A percentile compares a stretch with the other conserved stretches of the same genome.
Evolutionary conservation across 1,140 invertebrate genomes (phyloP).

Genomic region (Harpegnathos saltator): DNA sequence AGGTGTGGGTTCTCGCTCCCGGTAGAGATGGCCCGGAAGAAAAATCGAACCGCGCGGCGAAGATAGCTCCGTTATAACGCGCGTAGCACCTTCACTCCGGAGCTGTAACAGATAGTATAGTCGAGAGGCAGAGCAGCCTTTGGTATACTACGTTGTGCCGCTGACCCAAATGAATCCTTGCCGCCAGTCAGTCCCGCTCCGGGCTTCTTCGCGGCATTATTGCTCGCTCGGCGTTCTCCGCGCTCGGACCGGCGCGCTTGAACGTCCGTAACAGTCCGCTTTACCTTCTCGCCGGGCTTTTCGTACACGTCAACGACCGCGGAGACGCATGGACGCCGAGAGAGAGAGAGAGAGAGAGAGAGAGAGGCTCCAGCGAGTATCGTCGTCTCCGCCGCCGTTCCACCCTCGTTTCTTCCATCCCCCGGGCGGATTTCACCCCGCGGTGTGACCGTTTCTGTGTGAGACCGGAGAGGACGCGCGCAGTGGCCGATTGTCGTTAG

Average conservation of each 20-base stretch:
- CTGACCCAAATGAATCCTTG: slow-evolving; percentile 82
- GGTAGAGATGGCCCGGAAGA: slow-evolving; percentile 46
- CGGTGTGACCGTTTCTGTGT: too few species aligned
- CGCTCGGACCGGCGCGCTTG: too few species aligned
- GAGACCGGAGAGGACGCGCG: too few species aligned
- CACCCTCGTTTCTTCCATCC: too few species aligned
- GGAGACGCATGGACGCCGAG: too few species aligned
- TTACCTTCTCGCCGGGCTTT: not conserved
- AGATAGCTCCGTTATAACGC: slow-evolving; percentile 74
- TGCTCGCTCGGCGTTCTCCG: slow-evolving; percentile 56
- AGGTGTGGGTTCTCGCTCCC: not conserved
- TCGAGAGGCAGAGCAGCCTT: slow-evolving; percentile 59
- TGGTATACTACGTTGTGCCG: slow-evolving; percentile 80
- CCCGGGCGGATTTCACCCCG: too few species aligned
- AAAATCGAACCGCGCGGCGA: slow-evolving; percentile 62
- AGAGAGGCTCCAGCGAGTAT: too few species aligned
- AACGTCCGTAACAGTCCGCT: too few species aligned
- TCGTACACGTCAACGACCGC: too few species aligned
- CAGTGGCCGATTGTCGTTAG: too few species aligned
- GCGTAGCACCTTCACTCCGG: slow-evolving; percentile 75
- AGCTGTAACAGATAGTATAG: slow-evolving; percentile 74
- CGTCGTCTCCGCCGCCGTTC: too few species aligned
- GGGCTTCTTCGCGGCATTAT: slow-evolving; percentile 79
- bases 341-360: too few species aligned
- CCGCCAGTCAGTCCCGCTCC: slow-evolving; percentile 80